phyloP scores from a whole-genome alignment of 2,797 vertebrate species.

The Orientallactaga sibirica region DNA sequence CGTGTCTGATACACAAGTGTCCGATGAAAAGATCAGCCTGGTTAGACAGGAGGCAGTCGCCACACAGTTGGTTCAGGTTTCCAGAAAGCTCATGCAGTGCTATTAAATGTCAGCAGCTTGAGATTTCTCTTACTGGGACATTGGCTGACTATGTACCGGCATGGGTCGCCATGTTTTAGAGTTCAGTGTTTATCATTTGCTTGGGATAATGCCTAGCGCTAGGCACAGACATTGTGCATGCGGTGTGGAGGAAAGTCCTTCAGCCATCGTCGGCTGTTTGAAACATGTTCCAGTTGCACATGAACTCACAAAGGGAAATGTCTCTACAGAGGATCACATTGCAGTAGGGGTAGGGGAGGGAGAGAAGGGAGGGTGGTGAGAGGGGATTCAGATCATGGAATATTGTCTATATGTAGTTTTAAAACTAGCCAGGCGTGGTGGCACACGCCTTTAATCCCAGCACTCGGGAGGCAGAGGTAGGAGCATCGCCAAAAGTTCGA shows the following conservation, averaged over 20 bases:
- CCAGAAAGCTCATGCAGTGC: not conserved
- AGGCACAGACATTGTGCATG: not conserved
- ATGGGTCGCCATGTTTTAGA: not conserved
- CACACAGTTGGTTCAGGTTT: not conserved
- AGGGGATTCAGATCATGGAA: too few species aligned
- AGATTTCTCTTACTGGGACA: not conserved
- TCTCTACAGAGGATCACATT: not conserved
- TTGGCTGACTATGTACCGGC: not conserved
- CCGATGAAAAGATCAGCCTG: constrained; percentile 80
- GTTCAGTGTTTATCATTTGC: not conserved
- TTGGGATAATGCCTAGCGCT: not conserved
- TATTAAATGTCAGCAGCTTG: not conserved
- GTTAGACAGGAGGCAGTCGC: not conserved
- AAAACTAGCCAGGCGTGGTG: too few species aligned
- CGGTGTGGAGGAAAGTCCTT: not conserved
- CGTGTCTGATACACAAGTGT: constrained; percentile 75
- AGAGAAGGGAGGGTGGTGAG: too few species aligned
- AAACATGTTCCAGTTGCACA: not conserved
- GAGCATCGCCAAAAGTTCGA: too few species aligned
- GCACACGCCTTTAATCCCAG: too few species aligned
- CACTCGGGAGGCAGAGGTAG: too few species aligned
- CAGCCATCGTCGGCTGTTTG: not conserved
- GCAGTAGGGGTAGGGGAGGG: too few species aligned
- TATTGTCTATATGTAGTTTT: too few species aligned
- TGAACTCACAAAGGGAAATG: not conserved